These are phyloP conservation scores for Turdus rufiventris DNA, from an alignment of 2,113 vertebrate species.

Conservation along the genomic window DNA sequence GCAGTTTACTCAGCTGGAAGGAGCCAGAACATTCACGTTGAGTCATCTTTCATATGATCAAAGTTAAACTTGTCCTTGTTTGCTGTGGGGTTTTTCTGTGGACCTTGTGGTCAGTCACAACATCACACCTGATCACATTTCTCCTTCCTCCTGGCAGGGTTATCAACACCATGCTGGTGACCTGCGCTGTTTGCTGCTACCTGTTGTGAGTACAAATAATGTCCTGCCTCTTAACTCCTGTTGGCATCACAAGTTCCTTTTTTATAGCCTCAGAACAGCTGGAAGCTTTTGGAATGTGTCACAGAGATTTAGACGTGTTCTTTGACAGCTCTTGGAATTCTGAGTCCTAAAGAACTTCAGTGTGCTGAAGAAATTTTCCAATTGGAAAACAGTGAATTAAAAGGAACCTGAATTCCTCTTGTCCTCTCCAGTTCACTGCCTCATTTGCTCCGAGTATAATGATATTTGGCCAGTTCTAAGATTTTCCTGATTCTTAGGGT, in stretches of 20 bases:
- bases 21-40: background rate
- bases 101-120: constrained; percentile 24
- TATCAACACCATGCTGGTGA: constrained; percentile 94
- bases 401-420: background rate
- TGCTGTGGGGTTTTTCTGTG: background rate
- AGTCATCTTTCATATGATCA: constrained; percentile 42
- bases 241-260: background rate
- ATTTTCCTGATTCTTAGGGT: background rate
- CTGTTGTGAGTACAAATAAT: constrained; percentile 91
- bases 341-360: background rate
- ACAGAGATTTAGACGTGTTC: background rate
- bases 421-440: background rate
- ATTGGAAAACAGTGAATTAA: background rate
- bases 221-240: background rate
- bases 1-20: background rate
- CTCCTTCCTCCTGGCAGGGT: constrained; percentile 76
- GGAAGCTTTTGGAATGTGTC: background rate
- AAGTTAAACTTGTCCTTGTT: background rate
- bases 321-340: background rate
- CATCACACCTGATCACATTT: background rate
- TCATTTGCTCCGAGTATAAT: background rate
- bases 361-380: background rate
- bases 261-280: background rate
- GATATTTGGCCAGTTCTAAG: background rate
- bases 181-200: constrained; percentile 95